phyloP scores from a whole-genome alignment of 2,113 vertebrate genomes.

The Dipodomys ordii region DNA sequence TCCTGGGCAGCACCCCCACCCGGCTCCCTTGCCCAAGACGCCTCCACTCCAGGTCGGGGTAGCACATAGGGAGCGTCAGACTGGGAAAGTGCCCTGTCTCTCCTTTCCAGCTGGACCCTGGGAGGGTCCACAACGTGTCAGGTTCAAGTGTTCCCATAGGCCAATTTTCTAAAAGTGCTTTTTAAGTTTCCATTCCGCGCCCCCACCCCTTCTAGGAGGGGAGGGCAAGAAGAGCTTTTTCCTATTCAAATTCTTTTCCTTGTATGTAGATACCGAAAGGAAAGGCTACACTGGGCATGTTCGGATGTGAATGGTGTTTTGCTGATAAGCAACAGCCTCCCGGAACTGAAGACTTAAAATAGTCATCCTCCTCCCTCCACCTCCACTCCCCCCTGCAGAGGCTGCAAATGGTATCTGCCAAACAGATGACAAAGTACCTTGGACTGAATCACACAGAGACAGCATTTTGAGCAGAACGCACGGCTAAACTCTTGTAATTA shows the following conservation, averaged over 20 bases:
- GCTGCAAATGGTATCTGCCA: slow-evolving; percentile 90
- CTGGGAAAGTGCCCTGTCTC: neutral
- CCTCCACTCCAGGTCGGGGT: neutral
- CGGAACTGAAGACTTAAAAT: slow-evolving; percentile 78
- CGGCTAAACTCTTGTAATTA: slow-evolving; percentile 76
- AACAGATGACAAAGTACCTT: slow-evolving; percentile 93
- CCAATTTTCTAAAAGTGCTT: slow-evolving; percentile 62
- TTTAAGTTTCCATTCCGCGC: slow-evolving; percentile 62
- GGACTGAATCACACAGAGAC: slow-evolving; percentile 83
- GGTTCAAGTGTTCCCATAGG: slow-evolving; percentile 73
- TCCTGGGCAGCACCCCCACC: neutral
- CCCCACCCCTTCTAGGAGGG: neutral
- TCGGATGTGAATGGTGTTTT: slow-evolving; percentile 72
- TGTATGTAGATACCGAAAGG: slow-evolving; percentile 60
- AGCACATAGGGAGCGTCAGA: neutral
- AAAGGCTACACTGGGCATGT: slow-evolving; percentile 69
- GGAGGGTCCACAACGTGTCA: slow-evolving; percentile 70
- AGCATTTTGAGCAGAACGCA: slow-evolving; percentile 78
- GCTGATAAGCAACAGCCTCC: slow-evolving; percentile 73
- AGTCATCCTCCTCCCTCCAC: slow-evolving; percentile 29
- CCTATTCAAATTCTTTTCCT: slow-evolving; percentile 58
- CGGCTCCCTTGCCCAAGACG: slow-evolving; percentile 20
- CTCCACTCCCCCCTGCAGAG: slow-evolving; percentile 68
- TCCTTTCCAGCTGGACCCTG: neutral
- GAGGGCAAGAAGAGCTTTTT: slow-evolving; percentile 29